These are phyloP conservation scores for Cheilosia pagana DNA, from an alignment of 2,888 invertebrate genomes.

Conservation along the genomic window DNA sequence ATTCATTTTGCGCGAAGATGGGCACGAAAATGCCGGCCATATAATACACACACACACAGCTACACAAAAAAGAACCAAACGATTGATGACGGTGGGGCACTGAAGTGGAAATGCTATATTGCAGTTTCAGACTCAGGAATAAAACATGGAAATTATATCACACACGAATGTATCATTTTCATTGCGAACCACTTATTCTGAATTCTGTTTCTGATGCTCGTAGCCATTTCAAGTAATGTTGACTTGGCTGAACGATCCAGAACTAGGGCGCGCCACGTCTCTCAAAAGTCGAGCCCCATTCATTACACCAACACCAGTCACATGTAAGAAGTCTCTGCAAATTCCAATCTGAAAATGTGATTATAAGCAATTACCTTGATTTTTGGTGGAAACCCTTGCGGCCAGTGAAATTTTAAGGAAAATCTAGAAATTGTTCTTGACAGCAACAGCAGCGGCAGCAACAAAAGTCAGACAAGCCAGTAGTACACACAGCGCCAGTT, in stretches of 20 bases:
- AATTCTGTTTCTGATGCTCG: no score
- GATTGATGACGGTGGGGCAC: neutral
- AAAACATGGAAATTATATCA: slow-evolving; percentile 32
- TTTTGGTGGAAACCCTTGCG: slow-evolving; percentile 57
- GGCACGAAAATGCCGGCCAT: slow-evolving; percentile 64
- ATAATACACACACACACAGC: slow-evolving; percentile 4
- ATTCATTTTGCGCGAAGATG: slow-evolving; percentile 40
- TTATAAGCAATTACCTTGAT: slow-evolving; percentile 55
- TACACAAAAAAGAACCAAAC: neutral
- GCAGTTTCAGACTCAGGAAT: slow-evolving; percentile 11
- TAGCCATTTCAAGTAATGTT: neutral
- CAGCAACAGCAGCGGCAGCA: slow-evolving; percentile 49
- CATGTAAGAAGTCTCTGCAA: neutral
- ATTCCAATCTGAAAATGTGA: neutral
- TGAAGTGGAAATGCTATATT: neutral
- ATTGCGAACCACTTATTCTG: slow-evolving; percentile 11
- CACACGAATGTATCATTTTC: neutral
- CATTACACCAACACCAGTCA: neutral
- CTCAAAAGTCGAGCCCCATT: neutral
- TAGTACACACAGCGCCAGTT: slow-evolving; percentile 29
- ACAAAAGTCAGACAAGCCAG: slow-evolving; percentile 37
- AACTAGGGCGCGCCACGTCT: slow-evolving; percentile 71
- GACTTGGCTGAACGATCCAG: slow-evolving; percentile 13
- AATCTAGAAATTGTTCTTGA: slow-evolving; percentile 36
- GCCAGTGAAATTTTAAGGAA: slow-evolving; percentile 39